A percentile compares a stretch with the other conserved stretches of the same genome.
Conservation (phyloP, 2,888 invertebrate species). For the Drosophila kambysellisi region DNA sequence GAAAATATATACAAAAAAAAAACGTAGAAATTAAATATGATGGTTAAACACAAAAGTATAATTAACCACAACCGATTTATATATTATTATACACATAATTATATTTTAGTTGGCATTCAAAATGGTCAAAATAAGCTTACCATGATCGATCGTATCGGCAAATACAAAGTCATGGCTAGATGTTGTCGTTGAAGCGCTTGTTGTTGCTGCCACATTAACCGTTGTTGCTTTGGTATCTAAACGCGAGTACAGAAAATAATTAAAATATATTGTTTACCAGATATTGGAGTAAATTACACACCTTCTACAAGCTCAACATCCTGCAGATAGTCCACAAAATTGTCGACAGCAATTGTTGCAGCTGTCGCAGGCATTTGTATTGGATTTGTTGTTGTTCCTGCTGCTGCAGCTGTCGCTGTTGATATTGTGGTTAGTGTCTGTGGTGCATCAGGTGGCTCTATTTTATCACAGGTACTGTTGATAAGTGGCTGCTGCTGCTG, state of each 20-base stretch:
- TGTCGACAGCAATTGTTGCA: conserved; percentile 39
- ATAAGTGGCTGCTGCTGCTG: conserved; percentile 66
- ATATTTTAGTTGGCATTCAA: conserved; percentile 11
- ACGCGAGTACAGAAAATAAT: not conserved
- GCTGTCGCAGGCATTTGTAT: conserved; percentile 29
- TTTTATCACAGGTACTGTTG: conserved; percentile 85
- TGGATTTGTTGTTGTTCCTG: conserved; percentile 22
- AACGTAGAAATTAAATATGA: not conserved
- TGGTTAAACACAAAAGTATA: not conserved
- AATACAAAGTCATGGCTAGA: conserved; percentile 73
- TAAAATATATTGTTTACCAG: not conserved
- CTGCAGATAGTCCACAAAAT: conserved; percentile 57
- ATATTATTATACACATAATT: not conserved
- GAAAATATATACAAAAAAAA: not conserved
- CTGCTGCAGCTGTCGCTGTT: conserved; percentile 35
- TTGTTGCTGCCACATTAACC: conserved; percentile 35
- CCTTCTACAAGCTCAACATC: conserved; percentile 59
- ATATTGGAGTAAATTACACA: conserved; percentile 7
- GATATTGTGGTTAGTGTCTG: conserved; percentile 39
- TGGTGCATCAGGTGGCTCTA: conserved; percentile 66
- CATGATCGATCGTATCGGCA: conserved; percentile 82
- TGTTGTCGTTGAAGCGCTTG: conserved; percentile 43
- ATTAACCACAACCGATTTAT: conserved; percentile 10
- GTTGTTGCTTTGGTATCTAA: conserved; percentile 72
- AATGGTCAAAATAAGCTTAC: conserved; percentile 55